Evolutionary conservation across 1,140 invertebrate genomes (phyloP).

Genomic region (Megalonaias nervosa): DNA sequence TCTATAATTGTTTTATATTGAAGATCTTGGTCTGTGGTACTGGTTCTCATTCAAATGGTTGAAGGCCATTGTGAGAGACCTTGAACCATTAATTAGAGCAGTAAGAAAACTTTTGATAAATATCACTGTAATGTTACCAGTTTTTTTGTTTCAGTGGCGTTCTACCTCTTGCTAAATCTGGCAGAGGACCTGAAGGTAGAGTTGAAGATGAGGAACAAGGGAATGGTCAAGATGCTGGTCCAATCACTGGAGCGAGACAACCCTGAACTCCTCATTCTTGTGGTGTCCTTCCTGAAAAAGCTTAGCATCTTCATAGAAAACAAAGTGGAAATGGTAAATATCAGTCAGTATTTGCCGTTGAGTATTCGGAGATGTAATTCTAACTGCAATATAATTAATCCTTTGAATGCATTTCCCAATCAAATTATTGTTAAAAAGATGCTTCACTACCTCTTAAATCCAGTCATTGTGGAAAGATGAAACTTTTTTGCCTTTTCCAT

Average conservation of each 20-base stretch:
- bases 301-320: slow-evolving; percentile 95
- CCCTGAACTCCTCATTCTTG: slow-evolving; percentile 88
- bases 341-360: neutral
- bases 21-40: too few relatives aligned
- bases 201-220: slow-evolving; percentile 97
- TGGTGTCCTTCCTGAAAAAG: slow-evolving; percentile 95
- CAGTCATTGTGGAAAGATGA: too few relatives aligned
- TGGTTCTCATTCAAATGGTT: too few relatives aligned
- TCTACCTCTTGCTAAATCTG: slow-evolving; percentile 94
- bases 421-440: too few relatives aligned
- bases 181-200: slow-evolving; percentile 94
- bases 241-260: slow-evolving; percentile 90
- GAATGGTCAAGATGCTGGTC: slow-evolving; percentile 90
- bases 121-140: neutral
- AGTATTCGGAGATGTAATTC: neutral
- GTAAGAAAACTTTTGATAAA: too few relatives aligned
- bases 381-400: too few relatives aligned
- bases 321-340: slow-evolving; percentile 89
- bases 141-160: slow-evolving; percentile 73
- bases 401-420: too few relatives aligned
- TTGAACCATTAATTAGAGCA: too few relatives aligned
- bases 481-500: too few relatives aligned
- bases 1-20: too few relatives aligned
- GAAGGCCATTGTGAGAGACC: too few relatives aligned
- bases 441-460: too few relatives aligned